Base-by-base conservation (phyloP, 2,888 invertebrate genomes). In the Mythimna loreyi region DNA sequence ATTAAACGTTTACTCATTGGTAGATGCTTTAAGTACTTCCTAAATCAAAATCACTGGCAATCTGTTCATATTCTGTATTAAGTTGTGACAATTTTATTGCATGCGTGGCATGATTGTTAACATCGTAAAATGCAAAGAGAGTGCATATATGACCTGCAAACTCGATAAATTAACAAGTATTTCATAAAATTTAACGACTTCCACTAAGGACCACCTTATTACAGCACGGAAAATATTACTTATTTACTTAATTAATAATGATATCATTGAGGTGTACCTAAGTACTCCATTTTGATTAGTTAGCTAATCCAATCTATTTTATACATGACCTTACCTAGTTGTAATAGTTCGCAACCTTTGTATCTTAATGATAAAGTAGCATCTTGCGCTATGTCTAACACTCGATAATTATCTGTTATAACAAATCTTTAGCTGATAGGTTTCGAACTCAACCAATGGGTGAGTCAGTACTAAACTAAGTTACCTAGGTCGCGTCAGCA, bases 321-420 rank as follows among this genome's bases (percentile, higher is more conserved):
- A 56, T 62, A 58, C 25, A 50, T 52, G 64, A 68, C 53, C 69
- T 75, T 64, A 79, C 52, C 67, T 64, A 65, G 60, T 67, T 45
- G 56, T 71, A 66, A 57, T 49, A 75, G 56, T 62, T 80, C 76
- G 47, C 71, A 60, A 71, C 71, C 77, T 65, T 68, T 79, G 49
- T 49, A 76, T 45, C 53, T 58, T 43, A 23, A 61, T n/a, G 68
- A 69, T 65, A 68, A 67, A 58, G 40, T 58, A 59, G 49, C 57
- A 65, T 66, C 58, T 45, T 40, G 19, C 60, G 45, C 57, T 56
- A 33, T 58, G 52, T 66, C 57, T 60, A 49, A 40, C 19, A 36
- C 40, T 70, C 25, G 36, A 45, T 59, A 36, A 36, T 43, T 40
- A 67, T 63, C 45, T 50, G 43, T 23, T 7, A 19, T 11, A 55